Evolutionary conservation across 2,888 invertebrate species (phyloP).

Genomic region (Oscheius myriophilus): DNA sequence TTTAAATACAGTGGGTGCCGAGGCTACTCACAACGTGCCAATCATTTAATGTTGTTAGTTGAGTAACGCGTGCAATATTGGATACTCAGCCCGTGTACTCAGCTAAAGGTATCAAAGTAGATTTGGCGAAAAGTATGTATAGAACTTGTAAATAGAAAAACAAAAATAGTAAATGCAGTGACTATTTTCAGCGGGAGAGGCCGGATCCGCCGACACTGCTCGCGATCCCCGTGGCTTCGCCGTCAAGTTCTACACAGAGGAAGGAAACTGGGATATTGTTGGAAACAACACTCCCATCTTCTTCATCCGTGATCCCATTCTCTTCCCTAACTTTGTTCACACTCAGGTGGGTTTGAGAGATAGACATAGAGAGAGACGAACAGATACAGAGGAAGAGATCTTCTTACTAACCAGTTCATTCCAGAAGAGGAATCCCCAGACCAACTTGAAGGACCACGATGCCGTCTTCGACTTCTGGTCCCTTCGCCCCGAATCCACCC

Average conservation of each 20-base stretch:
- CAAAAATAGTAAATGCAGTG: no score
- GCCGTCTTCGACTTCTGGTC: constrained; percentile 67
- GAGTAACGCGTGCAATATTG: no score
- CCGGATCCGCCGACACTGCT: constrained; percentile 74
- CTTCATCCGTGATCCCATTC: constrained; percentile 74
- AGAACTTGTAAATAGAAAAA: no score
- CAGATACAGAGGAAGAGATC: no score
- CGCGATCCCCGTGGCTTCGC: constrained; percentile 75
- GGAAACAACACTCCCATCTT: constrained; percentile 76
- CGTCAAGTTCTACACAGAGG: constrained; percentile 75
- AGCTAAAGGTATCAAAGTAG: no score
- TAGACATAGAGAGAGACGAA: not conserved
- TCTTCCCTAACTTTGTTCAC: constrained; percentile 93
- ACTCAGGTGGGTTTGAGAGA: constrained; percentile 75
- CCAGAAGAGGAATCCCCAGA: constrained; percentile 88
- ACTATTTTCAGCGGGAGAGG: constrained; percentile 72
- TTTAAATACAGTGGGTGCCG: no score
- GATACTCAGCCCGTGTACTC: no score
- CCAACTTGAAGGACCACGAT: constrained; percentile 77
- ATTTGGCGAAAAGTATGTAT: no score
- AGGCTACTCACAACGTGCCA: no score
- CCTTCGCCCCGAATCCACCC: constrained; percentile 65
- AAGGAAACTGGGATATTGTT: constrained; percentile 75
- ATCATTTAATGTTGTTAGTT: no score
- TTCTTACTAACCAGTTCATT: not conserved